Percentiles rank a stretch among this genome's conserved stretches.
Conservation (phyloP, 2,888 invertebrate species). For the Hypercompe scribonia region DNA sequence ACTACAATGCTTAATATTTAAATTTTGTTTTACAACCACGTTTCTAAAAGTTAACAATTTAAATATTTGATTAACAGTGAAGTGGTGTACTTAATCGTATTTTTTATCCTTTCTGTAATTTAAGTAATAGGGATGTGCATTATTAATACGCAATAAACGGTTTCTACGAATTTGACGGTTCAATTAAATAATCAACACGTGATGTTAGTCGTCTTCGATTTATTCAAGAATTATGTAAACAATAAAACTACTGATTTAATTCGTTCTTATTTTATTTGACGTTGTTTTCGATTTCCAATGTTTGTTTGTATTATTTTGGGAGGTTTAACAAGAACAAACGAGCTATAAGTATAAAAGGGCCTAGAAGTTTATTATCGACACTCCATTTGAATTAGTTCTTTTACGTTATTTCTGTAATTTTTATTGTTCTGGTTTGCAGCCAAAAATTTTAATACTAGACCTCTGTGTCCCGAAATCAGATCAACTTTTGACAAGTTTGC, state of each 20-base stretch:
- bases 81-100: constrained; percentile 18
- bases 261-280: neutral
- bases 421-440: neutral
- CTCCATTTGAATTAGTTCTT: no score
- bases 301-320: neutral
- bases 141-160: constrained; percentile 21
- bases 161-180: constrained; percentile 31
- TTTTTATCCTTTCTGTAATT: constrained; percentile 25
- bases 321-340: neutral
- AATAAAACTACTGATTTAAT: neutral
- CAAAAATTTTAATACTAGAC: neutral
- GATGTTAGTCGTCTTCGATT: neutral
- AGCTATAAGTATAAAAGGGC: no score
- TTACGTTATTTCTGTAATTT: neutral
- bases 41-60: constrained; percentile 26
- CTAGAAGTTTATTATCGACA: no score
- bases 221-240: neutral
- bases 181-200: neutral
- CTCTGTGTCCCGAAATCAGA: neutral
- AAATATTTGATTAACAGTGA: constrained; percentile 47
- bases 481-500: neutral
- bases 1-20: constrained; percentile 23
- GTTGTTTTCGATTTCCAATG: neutral
- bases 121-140: constrained; percentile 19
- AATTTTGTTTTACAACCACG: constrained; percentile 25